Evolutionary conservation across 2,888 invertebrate genomes (phyloP), one percentile per base, ranked within the genome.

Genomic region (Volucella bombylans): DNA sequence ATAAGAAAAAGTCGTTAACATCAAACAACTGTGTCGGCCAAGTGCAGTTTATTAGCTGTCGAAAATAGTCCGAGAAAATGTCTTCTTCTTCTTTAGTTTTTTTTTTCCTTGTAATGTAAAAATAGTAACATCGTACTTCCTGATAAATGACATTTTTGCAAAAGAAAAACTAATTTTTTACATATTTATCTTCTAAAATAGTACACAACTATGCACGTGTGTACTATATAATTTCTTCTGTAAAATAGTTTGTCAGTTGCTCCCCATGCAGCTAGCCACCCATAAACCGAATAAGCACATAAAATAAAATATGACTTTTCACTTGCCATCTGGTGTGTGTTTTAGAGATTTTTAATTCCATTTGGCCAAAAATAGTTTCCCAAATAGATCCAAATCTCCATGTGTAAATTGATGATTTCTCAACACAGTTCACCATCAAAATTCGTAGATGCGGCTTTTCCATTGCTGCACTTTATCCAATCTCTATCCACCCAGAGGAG

Each of bases 241-340:
- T 47, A 23, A 14, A 31, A 45, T 64, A 49, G 68, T 12, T 64
- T 45, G 18, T 64, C 43, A 15, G 31, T 31, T 31, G 6, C 50
- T 50, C 49, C 49, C 54, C 52, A 68, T 54, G 31, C 31, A 31
- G 31, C 31, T 23, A 54, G 45, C 52, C 50, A 52, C 54, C 52
- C 52, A 23, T 52, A 47, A 59, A 54, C 43, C 38, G 62, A 62
- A 50, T 49, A 64, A 54, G 64, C 59, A 61, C 47, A 52, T 38
- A 76, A 76, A 76, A 65, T 77, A 82, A 81, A 76, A 65, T 77
- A 77, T 71, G 59, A 41, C 57, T 71, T 76, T 71, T 65, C 23
- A 71, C 65, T 71, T 71, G 73, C 79, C 82, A 83, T 83, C 82
- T 83, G 82, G 69, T 74, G 65, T 73, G 50, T 79, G 61, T 83